Evolutionary conservation across 2,888 invertebrate species (phyloP).

Genomic region (Andrena flavipes): DNA sequence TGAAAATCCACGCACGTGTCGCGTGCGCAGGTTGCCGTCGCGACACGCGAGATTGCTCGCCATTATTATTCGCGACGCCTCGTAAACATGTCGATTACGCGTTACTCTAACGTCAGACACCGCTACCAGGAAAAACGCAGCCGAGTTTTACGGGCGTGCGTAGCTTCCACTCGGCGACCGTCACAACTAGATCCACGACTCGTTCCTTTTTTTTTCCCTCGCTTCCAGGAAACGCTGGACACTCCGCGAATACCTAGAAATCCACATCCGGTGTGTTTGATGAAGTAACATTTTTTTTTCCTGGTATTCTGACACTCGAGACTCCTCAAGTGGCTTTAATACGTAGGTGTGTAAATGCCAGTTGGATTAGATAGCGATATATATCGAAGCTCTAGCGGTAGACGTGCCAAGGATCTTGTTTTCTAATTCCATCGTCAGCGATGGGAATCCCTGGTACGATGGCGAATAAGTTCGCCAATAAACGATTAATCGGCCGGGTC

Average conservation of each 20-base stretch:
- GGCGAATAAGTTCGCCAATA: not conserved
- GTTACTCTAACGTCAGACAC: slow-evolving; percentile 33
- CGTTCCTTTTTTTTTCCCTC: not conserved
- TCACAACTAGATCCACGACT: not conserved
- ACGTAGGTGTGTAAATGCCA: no score
- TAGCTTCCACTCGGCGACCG: not conserved
- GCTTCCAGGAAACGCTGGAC: slow-evolving; percentile 5
- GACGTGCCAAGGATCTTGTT: no score
- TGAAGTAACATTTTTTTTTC: no score
- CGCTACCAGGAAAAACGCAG: slow-evolving; percentile 51
- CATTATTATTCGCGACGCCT: slow-evolving; percentile 65
- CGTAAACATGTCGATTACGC: slow-evolving; percentile 66
- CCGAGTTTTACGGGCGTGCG: slow-evolving; percentile 2
- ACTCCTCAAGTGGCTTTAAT: no score
- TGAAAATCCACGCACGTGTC: slow-evolving; percentile 77
- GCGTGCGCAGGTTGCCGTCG: slow-evolving; percentile 56
- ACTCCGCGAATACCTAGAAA: not conserved
- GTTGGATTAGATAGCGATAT: no score
- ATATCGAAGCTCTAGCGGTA: no score
- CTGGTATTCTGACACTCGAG: no score
- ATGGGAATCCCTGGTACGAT: not conserved
- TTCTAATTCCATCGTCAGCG: not conserved
- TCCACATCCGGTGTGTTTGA: slow-evolving; percentile 11
- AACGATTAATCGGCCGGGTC: not conserved
- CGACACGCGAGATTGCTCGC: slow-evolving; percentile 61